phyloP scores from a whole-genome alignment of 2,113 vertebrate species.

The Carassius gibelio region DNA sequence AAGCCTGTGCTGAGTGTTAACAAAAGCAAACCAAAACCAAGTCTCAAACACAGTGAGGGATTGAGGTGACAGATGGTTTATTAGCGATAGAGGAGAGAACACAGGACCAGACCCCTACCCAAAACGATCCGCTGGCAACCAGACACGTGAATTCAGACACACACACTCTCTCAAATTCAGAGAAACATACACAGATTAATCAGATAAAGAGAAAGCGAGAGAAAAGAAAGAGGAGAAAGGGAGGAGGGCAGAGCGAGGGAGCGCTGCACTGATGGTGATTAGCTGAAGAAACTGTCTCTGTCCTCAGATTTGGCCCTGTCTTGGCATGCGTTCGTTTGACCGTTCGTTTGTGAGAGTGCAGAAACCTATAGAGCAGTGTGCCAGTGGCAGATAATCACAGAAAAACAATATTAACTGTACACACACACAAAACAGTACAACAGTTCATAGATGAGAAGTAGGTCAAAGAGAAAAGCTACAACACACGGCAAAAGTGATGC shows the following conservation, averaged over 20 bases:
- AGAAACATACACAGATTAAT: conserved; percentile 56
- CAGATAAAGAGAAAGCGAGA: conserved; percentile 52
- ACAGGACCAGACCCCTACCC: conserved; percentile 48
- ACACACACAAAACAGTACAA: conserved; percentile 42
- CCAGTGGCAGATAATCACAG: conserved; percentile 66
- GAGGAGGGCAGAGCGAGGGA: conserved; percentile 25
- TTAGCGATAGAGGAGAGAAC: conserved; percentile 58
- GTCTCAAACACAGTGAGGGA: conserved; percentile 12
- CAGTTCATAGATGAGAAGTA: conserved; percentile 36
- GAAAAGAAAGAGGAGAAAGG: conserved; percentile 8
- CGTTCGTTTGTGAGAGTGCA: conserved; percentile 65
- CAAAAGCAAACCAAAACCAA: conserved; percentile 16
- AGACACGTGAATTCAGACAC: conserved; percentile 54
- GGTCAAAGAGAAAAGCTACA: conserved; percentile 59
- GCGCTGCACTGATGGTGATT: conserved; percentile 48
- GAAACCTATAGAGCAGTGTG: conserved; percentile 64
- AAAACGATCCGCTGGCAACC: conserved; percentile 53
- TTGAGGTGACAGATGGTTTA: conserved; percentile 49
- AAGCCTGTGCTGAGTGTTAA: conserved; percentile 4
- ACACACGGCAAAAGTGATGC: background rate
- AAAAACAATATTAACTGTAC: conserved; percentile 67
- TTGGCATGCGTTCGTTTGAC: conserved; percentile 59
- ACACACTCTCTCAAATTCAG: conserved; percentile 33
- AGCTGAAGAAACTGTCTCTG: conserved; percentile 63
- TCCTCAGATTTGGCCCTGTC: conserved; percentile 66